Evolutionary conservation across 2,113 vertebrate species (phyloP), one percentile per base, ranked within the genome.

Genomic region (Oreocharis arfaki): DNA sequence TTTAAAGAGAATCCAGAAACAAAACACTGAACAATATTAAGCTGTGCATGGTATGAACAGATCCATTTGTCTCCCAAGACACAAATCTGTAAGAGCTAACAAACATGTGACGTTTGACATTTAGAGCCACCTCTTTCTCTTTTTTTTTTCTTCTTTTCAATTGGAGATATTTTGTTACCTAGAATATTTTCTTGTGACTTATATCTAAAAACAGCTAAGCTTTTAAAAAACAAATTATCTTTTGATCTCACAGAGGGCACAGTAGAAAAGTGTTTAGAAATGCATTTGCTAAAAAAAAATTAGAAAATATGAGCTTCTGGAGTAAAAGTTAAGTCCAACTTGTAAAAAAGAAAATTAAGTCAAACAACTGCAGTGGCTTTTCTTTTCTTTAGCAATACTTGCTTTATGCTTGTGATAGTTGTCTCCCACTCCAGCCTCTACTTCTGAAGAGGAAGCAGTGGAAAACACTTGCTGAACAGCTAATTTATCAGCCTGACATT

Each of bases 401-500:
- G 47, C 26, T 60, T 75, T 78, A 71, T 42, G 2, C 24, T 50
- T 89, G 24, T 68, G 77, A 60, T 53, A 79, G 86, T 28, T 68
- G 19, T 94, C 68, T 95, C n/a, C 69, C 24, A 79, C 32, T 75
- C 73, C 28, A 87, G 28, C 23, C 65, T 90, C 17, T 79, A 52
- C 49, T 95, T 93, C 84, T 86, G 77, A 91, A 86, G 55, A 90
- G 59, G 27, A 74, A 78, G 27, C 35, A 84, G 78, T 60, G 53
- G 90, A 89, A 94, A 91, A 67, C 75, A 71, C 53, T 84, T 75
- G 22, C 56, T 82, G 89, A 84, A 75, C 61, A 89, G 63, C 76
- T 91, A 94, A 96, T 96, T 95, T 93, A 91, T 91, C 91, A 95
- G 44, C 32, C 60, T 91, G 91, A 92, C 91, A 56, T 94, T 84